Evolutionary conservation across 2,113 vertebrate genomes (phyloP).

Genomic region (Entomyzon cyanotis): DNA sequence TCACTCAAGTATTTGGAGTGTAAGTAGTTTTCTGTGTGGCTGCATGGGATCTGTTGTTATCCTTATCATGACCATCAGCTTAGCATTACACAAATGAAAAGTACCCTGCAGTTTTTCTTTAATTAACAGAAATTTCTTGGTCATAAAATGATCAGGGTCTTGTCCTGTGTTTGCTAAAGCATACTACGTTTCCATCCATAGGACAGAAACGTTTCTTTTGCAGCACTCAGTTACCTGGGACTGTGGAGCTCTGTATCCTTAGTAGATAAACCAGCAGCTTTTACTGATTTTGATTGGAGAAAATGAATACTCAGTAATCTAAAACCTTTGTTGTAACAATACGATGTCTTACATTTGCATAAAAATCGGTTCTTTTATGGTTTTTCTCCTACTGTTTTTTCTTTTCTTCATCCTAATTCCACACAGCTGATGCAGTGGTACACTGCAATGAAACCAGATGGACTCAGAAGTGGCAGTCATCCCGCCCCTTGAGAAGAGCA

Average conservation of each 20-base stretch:
- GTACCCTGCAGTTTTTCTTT: not conserved
- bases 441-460: constrained; percentile 88
- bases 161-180: not conserved
- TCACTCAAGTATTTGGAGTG: constrained; percentile 86
- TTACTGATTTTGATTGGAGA: not conserved
- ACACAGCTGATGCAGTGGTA: constrained; percentile 67
- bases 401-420: not conserved
- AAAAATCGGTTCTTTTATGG: not conserved
- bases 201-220: accelerated
- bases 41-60: not conserved
- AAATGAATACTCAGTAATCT: accelerated
- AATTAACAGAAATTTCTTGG: not conserved
- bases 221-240: not conserved
- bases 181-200: accelerated
- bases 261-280: not conserved
- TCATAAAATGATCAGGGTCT: not conserved
- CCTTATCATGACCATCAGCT: not conserved
- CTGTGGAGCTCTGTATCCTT: accelerated
- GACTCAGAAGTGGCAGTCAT: constrained; percentile 94
- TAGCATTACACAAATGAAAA: not conserved
- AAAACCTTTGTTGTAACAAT: not conserved
- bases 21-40: constrained; percentile 73
- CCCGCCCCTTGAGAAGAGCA: constrained; percentile 88
- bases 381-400: not conserved
- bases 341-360: not conserved